These are phyloP conservation scores for Lerema accius DNA, from an alignment of 1,140 invertebrate genomes.

Conservation along the genomic window DNA sequence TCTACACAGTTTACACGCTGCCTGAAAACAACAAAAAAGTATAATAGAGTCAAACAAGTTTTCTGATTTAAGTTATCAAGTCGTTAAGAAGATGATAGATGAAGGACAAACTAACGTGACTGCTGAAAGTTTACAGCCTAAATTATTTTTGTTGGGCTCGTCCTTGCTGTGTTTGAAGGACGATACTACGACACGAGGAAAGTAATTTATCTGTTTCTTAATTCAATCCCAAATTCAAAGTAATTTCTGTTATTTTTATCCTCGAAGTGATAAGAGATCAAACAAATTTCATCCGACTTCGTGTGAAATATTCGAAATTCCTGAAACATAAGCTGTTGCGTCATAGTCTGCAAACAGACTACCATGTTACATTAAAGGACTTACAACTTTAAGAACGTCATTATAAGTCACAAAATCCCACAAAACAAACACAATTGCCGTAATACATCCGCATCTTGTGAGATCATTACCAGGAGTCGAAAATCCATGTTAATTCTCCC, in stretches of 20 bases:
- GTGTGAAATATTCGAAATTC: neutral
- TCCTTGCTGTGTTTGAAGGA: too few species aligned
- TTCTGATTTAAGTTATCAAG: conserved; percentile 8
- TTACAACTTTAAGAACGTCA: conserved; percentile 5
- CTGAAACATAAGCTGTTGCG: neutral
- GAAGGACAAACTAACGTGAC: neutral
- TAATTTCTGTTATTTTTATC: too few species aligned
- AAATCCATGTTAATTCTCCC: conserved; percentile 50
- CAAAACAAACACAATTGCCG: neutral
- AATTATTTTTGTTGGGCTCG: neutral
- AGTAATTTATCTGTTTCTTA: too few species aligned
- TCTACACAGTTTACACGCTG: too few species aligned
- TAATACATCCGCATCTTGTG: conserved; percentile 6
- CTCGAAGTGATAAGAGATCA: too few species aligned
- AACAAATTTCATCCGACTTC: too few species aligned
- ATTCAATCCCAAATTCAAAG: too few species aligned
- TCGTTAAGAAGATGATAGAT: neutral
- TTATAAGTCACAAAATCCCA: conserved; percentile 1
- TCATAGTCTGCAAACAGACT: neutral
- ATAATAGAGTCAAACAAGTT: conserved; percentile 1
- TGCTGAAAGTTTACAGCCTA: neutral
- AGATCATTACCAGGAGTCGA: conserved; percentile 34
- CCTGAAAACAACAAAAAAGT: too few species aligned
- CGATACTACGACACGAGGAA: too few species aligned
- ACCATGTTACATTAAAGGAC: neutral